Evolutionary conservation across 2,797 vertebrate genomes (phyloP), one percentile per base, ranked within the genome.

Genomic region (Syngnathus rostellatus): DNA sequence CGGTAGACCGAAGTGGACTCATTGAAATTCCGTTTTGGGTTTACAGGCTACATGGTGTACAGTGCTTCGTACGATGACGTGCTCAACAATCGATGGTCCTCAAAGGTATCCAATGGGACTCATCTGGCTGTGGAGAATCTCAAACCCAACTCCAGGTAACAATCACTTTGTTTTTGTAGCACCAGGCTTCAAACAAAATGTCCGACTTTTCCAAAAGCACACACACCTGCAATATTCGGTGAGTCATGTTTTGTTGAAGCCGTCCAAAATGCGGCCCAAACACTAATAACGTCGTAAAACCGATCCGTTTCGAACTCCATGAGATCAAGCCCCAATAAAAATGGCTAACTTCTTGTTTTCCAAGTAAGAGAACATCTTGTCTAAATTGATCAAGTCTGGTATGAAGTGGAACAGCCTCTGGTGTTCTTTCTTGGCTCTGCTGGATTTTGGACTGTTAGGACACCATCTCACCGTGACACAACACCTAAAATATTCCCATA

Each of bases 21-120:
- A 4, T 31, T 31, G 3, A 31, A 31, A 31, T 31, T 31, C 31
- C 5, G 31, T 38, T 21, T 12, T 39, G 25, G 7, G 19, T 31
- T 41, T 72, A 38, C 79, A 99, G 97, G 96, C 38, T 99, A 97
- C 86, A 86, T 98, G 90, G 96, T 99, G 68, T 91, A 99, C 76
- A 98, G 94, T 12, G 97, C 97, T 14, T 98, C 96, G 7, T 99
- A 98, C 23, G 97, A 99, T 37, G 97, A 99, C 64, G 91, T 97
- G 69, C 89, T 99, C 68, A 94, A 93, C 81, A 97, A 99, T 73
- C 93, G 94, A 71, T 99, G 97, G 97, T 95, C 95, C 57, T 86
- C 93, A 3, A 91, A 85, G 58, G 60, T 87, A 37, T 90, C 94
- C 11, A 90, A 81, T 1, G 92, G 91, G 66, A 95, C 93, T 25